These are phyloP conservation scores for Gastrophysa polygoni DNA, from an alignment of 2,888 invertebrate species.

Conservation along the genomic window DNA sequence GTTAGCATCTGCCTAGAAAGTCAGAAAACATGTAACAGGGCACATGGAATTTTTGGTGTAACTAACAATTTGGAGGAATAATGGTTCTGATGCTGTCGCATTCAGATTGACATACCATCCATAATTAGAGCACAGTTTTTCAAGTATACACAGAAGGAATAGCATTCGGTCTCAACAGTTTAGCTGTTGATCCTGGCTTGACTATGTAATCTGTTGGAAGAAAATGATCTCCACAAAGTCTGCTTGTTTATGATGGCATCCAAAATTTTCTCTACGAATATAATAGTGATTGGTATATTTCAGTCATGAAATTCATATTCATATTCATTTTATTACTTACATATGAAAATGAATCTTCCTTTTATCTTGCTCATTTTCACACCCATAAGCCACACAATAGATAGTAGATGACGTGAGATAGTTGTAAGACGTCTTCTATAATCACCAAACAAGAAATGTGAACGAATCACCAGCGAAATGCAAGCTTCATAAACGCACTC, in stretches of 20 bases:
- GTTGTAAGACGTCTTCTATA: too few species aligned
- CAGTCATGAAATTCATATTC: too few species aligned
- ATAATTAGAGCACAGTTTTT: constrained; percentile 31
- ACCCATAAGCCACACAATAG: too few species aligned
- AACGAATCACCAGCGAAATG: too few species aligned
- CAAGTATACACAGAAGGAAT: constrained; percentile 31
- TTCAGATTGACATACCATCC: constrained; percentile 15
- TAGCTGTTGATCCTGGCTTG: constrained; percentile 18
- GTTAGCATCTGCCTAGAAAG: constrained; percentile 30
- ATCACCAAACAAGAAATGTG: too few species aligned
- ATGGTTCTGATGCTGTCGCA: constrained; percentile 25
- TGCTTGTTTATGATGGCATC: constrained; percentile 35
- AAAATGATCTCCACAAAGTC: constrained; percentile 37
- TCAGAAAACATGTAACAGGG: constrained; percentile 37
- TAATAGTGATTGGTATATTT: too few species aligned
- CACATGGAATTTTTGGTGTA: constrained; percentile 28
- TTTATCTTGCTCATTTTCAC: too few species aligned
- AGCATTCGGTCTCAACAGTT: constrained; percentile 31
- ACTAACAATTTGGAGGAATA: constrained; percentile 14
- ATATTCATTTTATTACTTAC: too few species aligned
- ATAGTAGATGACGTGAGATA: too few species aligned
- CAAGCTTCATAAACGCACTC: too few species aligned
- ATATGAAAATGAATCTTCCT: too few species aligned
- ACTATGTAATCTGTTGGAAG: constrained; percentile 15
- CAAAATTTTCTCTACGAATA: constrained; percentile 38